phyloP scores from a whole-genome alignment of 2,113 vertebrate species.

The Albula goreensis region DNA sequence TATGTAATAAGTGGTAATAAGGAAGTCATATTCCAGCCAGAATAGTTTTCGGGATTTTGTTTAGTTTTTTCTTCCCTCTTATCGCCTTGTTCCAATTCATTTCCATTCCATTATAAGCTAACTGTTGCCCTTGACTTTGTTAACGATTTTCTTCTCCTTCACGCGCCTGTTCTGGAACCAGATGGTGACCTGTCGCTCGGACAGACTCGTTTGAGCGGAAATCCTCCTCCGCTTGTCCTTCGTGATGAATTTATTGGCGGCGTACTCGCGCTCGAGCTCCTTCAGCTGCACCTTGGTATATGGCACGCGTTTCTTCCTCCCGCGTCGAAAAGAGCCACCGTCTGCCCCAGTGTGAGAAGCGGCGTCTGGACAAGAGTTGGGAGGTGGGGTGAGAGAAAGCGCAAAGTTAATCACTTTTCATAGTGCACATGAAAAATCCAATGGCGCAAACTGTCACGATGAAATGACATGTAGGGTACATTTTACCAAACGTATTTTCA shows the following conservation, averaged over 20 bases:
- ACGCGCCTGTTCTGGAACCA: slow-evolving; percentile 99
- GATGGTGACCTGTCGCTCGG: slow-evolving; percentile 98
- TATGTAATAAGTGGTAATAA: slow-evolving; percentile 12
- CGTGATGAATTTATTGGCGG: slow-evolving; percentile 99
- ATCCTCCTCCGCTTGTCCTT: slow-evolving; percentile 98
- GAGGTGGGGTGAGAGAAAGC: not conserved
- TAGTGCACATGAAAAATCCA: not conserved
- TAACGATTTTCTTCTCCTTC: slow-evolving; percentile 99
- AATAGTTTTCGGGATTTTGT: not conserved
- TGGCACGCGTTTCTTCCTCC: slow-evolving; percentile 95
- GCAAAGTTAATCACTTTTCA: not conserved
- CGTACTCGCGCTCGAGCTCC: slow-evolving; percentile 97
- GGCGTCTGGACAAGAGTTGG: slow-evolving; percentile 71
- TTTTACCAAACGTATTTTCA: not conserved
- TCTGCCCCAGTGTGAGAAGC: slow-evolving; percentile 80
- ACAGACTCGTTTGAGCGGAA: slow-evolving; percentile 94
- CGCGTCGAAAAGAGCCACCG: slow-evolving; percentile 83
- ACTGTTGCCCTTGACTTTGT: slow-evolving; percentile 94
- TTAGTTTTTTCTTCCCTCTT: not conserved
- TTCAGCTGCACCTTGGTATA: slow-evolving; percentile 98
- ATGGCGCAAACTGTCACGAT: not conserved
- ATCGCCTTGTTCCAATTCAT: not conserved
- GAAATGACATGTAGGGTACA: not conserved
- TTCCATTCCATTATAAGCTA: slow-evolving; percentile 65
- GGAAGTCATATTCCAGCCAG: slow-evolving; percentile 15